phyloP scores from a whole-genome alignment of 2,113 vertebrate species.

The Clarias gariepinus region DNA sequence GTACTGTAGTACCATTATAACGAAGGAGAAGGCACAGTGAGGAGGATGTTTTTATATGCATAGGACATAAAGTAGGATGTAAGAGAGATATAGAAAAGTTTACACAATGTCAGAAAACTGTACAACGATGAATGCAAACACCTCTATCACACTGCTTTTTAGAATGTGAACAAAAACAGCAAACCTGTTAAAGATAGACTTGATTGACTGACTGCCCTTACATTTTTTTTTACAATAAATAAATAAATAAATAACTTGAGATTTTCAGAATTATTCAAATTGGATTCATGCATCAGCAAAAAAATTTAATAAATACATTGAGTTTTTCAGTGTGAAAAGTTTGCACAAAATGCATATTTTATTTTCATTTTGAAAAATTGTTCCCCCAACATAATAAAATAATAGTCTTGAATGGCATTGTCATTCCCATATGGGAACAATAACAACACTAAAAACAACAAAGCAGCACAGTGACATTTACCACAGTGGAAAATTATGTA shows the following conservation, averaged over 20 bases:
- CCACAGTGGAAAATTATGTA: not conserved
- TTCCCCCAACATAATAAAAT: constrained; percentile 7
- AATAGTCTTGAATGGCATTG: constrained; percentile 33
- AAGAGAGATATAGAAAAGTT: too few relatives aligned
- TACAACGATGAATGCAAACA: not conserved
- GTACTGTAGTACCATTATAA: too few relatives aligned
- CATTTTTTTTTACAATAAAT: too few relatives aligned
- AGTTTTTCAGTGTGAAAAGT: constrained; percentile 36
- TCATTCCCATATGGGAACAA: constrained; percentile 18
- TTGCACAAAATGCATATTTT: constrained; percentile 17
- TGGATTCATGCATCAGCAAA: constrained; percentile 45
- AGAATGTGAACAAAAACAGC: not conserved
- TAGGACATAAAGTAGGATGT: too few relatives aligned
- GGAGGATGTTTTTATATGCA: too few relatives aligned
- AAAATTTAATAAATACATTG: not conserved
- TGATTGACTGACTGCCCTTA: too few relatives aligned
- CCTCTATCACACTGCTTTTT: not conserved
- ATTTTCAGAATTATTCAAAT: constrained; percentile 5
- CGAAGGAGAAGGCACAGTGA: too few relatives aligned
- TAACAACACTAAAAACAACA: not conserved
- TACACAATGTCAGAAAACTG: too few relatives aligned
- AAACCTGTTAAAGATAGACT: not conserved
- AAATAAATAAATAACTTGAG: not conserved
- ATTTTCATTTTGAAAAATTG: constrained; percentile 10
- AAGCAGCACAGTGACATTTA: constrained; percentile 9